Percentiles rank a stretch among this genome's conserved stretches.
These are phyloP conservation scores for Paralinhomoeus sp. DNA, from an alignment of 2,888 invertebrate species.

Conservation along the genomic window DNA sequence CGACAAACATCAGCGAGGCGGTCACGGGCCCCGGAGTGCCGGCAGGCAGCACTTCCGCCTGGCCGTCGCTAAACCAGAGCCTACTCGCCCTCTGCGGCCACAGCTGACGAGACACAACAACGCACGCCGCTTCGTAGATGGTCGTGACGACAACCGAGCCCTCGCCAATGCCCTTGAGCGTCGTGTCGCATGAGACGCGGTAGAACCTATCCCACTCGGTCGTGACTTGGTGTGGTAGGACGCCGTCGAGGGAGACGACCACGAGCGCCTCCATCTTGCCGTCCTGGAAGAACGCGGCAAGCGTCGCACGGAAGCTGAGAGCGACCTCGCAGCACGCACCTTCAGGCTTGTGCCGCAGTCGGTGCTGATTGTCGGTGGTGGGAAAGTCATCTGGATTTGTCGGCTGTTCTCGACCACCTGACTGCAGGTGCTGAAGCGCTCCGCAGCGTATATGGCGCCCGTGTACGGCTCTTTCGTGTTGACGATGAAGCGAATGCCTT, in stretches of 20 bases:
- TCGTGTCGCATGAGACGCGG: conserved; percentile 23
- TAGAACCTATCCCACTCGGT: conserved; percentile 27
- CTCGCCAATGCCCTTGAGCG: conserved; percentile 23
- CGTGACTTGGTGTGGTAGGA: conserved; percentile 24
- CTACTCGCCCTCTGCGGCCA: no score
- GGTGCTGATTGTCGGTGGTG: conserved; percentile 23
- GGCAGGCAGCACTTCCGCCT: conserved; percentile 19
- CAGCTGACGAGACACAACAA: no score
- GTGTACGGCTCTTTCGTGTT: conserved; percentile 27
- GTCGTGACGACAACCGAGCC: conserved; percentile 26
- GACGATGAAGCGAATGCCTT: conserved; percentile 25
- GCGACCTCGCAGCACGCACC: conserved; percentile 2
- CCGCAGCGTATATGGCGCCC: conserved; percentile 26
- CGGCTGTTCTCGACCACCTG: conserved; percentile 25
- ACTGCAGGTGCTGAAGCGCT: conserved; percentile 23
- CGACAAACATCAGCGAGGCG: conserved; percentile 20
- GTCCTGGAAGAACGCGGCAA: conserved; percentile 9
- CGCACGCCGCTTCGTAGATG: conserved; percentile 22
- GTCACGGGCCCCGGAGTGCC: conserved; percentile 25
- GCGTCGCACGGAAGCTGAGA: background rate
- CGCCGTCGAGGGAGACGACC: conserved; percentile 25
- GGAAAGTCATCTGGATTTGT: conserved; percentile 26
- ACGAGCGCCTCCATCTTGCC: conserved; percentile 25
- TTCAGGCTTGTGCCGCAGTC: conserved; percentile 24
- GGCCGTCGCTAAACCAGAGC: conserved; percentile 9